A percentile compares a stretch with the other conserved stretches of the same genome.
Evolutionary conservation across 2,888 invertebrate genomes (phyloP).

Genomic region (Lepeophtheirus nordmannii): DNA sequence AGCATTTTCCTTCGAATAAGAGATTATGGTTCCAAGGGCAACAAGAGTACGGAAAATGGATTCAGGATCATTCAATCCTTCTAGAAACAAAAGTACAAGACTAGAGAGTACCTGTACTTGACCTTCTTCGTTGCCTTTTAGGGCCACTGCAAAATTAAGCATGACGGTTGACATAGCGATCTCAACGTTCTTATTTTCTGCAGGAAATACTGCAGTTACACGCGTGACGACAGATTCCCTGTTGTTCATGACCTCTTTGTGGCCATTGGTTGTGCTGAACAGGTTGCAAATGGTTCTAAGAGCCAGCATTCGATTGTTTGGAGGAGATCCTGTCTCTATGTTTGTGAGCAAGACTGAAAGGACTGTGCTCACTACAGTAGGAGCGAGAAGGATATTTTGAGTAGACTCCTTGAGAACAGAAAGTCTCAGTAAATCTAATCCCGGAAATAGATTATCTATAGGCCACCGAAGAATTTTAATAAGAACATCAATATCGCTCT

Average conservation of each 20-base stretch:
- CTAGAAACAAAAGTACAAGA: slow-evolving; percentile 4
- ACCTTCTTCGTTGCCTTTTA: background rate
- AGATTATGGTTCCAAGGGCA: slow-evolving; percentile 10
- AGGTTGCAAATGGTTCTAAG: slow-evolving; percentile 66
- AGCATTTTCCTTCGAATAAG: background rate
- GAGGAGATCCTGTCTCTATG: slow-evolving; percentile 36
- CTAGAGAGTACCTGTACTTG: background rate
- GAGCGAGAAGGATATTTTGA: slow-evolving; percentile 40
- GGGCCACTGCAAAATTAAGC: slow-evolving; percentile 50
- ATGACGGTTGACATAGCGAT: slow-evolving; percentile 56
- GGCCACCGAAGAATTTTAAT: background rate
- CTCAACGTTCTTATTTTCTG: slow-evolving; percentile 39
- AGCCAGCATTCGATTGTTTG: slow-evolving; percentile 59
- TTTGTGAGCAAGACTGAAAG: slow-evolving; percentile 36
- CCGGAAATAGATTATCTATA: slow-evolving; percentile 52
- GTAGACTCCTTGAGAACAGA: slow-evolving; percentile 55
- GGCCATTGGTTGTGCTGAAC: slow-evolving; percentile 45
- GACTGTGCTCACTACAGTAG: slow-evolving; percentile 32
- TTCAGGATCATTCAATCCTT: slow-evolving; percentile 12
- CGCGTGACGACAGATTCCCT: background rate
- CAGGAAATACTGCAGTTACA: slow-evolving; percentile 13
- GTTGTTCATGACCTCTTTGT: background rate
- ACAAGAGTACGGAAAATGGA: slow-evolving; percentile 11
- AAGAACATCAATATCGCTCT: slow-evolving; percentile 32
- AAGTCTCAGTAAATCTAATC: slow-evolving; percentile 67